A percentile compares a stretch with the other conserved stretches of the same genome.
These are phyloP conservation scores for Cygnus olor DNA, from an alignment of 2,797 vertebrate genomes.

Conservation along the genomic window DNA sequence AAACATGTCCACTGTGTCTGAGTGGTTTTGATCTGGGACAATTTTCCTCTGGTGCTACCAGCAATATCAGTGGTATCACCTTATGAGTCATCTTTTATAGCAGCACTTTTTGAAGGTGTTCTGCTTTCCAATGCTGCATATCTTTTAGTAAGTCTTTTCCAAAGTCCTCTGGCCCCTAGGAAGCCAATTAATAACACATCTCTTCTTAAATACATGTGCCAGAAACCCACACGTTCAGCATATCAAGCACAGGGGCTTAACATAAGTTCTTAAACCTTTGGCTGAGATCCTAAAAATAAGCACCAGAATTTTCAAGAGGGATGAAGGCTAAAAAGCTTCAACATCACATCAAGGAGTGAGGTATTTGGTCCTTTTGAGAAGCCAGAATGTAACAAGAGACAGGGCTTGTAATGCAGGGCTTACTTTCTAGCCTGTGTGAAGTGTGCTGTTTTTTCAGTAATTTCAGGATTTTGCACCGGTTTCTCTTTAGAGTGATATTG, in stretches of 20 bases:
- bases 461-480: neutral
- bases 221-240: conserved; percentile 6
- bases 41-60: conserved; percentile 53
- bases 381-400: neutral
- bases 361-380: neutral
- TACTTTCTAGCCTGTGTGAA: neutral
- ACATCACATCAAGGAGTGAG: neutral
- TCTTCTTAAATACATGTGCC: conserved; percentile 12
- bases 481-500: neutral
- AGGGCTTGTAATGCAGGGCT: neutral
- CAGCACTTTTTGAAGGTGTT: conserved; percentile 30
- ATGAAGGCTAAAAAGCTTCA: neutral
- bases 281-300: conserved; percentile 44
- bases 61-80: neutral
- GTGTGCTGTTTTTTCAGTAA: neutral
- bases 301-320: neutral
- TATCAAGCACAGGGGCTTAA: neutral
- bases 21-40: conserved; percentile 53
- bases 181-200: conserved; percentile 40
- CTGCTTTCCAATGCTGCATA: conserved; percentile 22
- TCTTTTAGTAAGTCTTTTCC: conserved; percentile 34
- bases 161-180: conserved; percentile 33
- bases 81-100: conserved; percentile 46
- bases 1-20: conserved; percentile 25
- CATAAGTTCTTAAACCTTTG: neutral